Evolutionary conservation across 2,888 invertebrate genomes (phyloP).

Genomic region (Scrobipalpa atriplicella): DNA sequence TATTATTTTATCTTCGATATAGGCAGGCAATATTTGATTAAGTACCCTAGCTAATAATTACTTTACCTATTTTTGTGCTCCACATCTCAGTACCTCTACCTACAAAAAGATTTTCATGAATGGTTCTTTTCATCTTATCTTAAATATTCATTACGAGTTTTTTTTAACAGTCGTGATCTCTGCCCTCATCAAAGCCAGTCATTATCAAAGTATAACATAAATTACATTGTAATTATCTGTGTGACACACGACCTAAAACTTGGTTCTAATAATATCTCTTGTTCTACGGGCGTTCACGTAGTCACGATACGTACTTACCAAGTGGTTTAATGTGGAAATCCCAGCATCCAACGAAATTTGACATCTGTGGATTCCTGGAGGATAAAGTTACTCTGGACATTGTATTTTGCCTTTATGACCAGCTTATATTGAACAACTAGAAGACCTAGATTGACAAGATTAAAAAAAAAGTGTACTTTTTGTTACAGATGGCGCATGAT

Average conservation of each 20-base stretch:
- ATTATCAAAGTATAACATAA: conserved; percentile 14
- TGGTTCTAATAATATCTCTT: not conserved
- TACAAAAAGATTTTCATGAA: not conserved
- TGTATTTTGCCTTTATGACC: too few relatives aligned
- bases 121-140: not conserved
- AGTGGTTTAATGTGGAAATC: too few relatives aligned
- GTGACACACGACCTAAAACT: not conserved
- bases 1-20: too few relatives aligned
- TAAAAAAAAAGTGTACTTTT: not conserved
- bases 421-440: not conserved
- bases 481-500: not conserved
- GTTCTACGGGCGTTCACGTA: not conserved
- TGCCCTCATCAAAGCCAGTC: conserved; percentile 15
- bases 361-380: too few relatives aligned
- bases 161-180: not conserved
- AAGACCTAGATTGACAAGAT: too few relatives aligned
- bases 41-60: too few relatives aligned
- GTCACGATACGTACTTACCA: too few relatives aligned
- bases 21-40: too few relatives aligned
- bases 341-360: too few relatives aligned
- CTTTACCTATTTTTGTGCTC: too few relatives aligned
- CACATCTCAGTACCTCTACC: too few relatives aligned
- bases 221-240: conserved; percentile 14
- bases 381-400: too few relatives aligned
- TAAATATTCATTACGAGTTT: not conserved